phyloP scores from a whole-genome alignment of 1,140 invertebrate species.

The Leptopilina boulardi region DNA sequence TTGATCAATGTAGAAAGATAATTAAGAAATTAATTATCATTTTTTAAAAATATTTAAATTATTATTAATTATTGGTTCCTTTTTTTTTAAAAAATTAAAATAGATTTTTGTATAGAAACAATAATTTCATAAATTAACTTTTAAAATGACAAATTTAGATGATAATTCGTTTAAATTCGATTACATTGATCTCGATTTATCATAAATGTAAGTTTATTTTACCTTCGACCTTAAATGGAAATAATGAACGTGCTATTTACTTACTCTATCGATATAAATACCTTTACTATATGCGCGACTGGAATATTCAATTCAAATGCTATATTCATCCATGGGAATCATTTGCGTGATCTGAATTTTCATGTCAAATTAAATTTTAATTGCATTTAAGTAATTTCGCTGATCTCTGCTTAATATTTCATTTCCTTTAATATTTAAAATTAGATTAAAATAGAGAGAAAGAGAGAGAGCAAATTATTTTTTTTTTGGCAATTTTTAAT shows the following conservation, averaged over 20 bases:
- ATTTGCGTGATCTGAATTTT: neutral
- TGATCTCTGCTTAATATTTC: neutral
- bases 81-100: no score
- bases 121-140: no score
- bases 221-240: neutral
- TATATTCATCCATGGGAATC: neutral
- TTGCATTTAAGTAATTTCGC: neutral
- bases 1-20: no score
- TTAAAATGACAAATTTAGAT: neutral
- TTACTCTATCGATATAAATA: conserved; percentile 21
- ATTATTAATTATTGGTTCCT: no score
- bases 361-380: neutral
- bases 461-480: no score
- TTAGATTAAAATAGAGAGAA: no score
- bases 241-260: neutral
- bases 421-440: neutral
- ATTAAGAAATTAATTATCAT: no score
- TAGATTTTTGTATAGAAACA: no score
- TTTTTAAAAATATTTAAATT: no score
- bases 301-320: neutral
- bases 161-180: neutral
- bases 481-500: no score
- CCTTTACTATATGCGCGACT: neutral
- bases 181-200: neutral
- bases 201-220: neutral